Conservation (phyloP, 2,888 invertebrate species). For the Lasioglossum lativentre region DNA sequence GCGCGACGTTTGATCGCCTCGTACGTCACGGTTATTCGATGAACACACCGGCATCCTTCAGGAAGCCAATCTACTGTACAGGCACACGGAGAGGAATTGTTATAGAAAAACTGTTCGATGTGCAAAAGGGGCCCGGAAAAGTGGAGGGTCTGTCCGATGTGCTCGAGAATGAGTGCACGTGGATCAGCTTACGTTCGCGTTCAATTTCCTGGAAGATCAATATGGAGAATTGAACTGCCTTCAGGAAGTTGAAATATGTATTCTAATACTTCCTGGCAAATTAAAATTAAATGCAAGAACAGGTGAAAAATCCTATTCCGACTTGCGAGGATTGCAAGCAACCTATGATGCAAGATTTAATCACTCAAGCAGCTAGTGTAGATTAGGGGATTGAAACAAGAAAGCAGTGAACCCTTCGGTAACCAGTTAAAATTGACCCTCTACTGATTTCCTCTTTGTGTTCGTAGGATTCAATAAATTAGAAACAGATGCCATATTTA, state of each 20-base stretch:
- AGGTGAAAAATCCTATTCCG: not conserved
- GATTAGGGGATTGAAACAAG: not conserved
- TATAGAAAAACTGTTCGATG: not conserved
- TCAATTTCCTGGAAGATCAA: not conserved
- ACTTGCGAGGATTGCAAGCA: not conserved
- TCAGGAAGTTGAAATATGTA: not conserved
- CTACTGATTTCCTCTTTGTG: too few relatives aligned
- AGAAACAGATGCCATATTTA: too few relatives aligned
- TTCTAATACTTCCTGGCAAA: not conserved
- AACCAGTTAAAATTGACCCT: too few relatives aligned
- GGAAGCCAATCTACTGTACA: not conserved
- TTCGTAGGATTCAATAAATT: too few relatives aligned
- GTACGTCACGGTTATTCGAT: conserved; percentile 19
- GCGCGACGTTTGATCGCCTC: conserved; percentile 39
- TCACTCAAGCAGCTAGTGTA: not conserved
- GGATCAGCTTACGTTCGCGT: not conserved
- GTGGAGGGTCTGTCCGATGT: not conserved
- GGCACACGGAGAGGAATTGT: not conserved
- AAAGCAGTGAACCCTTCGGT: too few relatives aligned
- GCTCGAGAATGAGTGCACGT: not conserved
- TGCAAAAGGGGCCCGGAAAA: not conserved
- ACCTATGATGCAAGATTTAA: too few relatives aligned
- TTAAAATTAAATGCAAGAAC: not conserved
- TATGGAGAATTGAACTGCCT: not conserved
- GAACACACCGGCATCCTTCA: not conserved